A percentile compares a stretch with the other conserved stretches of the same genome.
These are phyloP conservation scores for Chrysodeixis includens DNA, from an alignment of 2,888 invertebrate species.

Conservation along the genomic window DNA sequence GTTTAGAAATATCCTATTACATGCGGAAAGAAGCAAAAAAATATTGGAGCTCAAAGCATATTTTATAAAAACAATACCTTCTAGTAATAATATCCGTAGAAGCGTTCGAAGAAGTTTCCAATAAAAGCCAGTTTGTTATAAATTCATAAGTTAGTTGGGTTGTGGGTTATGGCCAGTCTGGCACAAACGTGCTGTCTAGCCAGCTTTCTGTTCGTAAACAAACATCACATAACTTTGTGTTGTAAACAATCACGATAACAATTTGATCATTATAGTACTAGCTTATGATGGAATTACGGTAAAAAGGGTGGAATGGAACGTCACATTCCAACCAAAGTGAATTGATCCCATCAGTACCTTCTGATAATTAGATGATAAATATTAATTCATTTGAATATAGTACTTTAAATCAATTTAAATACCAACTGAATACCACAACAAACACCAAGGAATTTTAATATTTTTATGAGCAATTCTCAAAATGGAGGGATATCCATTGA, in stretches of 20 bases:
- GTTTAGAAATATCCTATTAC: not conserved
- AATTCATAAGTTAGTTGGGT: not conserved
- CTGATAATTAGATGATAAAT: too few species aligned
- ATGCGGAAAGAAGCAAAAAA: not conserved
- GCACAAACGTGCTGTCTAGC: not conserved
- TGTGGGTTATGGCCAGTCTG: not conserved
- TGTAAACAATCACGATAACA: not conserved
- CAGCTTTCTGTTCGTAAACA: conserved; percentile 3
- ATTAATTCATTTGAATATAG: too few species aligned
- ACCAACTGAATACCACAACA: too few species aligned
- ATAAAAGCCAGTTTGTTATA: not conserved
- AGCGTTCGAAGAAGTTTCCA: too few species aligned
- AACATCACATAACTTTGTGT: not conserved
- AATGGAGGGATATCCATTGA: conserved; percentile 27
- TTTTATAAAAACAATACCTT: not conserved
- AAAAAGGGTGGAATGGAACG: too few species aligned
- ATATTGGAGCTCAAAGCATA: not conserved
- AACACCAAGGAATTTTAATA: too few species aligned
- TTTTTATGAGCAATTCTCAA: conserved; percentile 13
- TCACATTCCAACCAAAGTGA: too few species aligned
- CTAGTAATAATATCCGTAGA: not conserved
- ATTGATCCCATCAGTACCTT: too few species aligned
- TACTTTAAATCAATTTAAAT: too few species aligned
- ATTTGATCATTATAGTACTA: not conserved
- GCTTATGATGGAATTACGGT: not conserved